Percentiles rank a stretch among this genome's conserved stretches.
These are phyloP conservation scores for Lichenostomus cassidix DNA, from an alignment of 2,113 vertebrate genomes.

Conservation along the genomic window DNA sequence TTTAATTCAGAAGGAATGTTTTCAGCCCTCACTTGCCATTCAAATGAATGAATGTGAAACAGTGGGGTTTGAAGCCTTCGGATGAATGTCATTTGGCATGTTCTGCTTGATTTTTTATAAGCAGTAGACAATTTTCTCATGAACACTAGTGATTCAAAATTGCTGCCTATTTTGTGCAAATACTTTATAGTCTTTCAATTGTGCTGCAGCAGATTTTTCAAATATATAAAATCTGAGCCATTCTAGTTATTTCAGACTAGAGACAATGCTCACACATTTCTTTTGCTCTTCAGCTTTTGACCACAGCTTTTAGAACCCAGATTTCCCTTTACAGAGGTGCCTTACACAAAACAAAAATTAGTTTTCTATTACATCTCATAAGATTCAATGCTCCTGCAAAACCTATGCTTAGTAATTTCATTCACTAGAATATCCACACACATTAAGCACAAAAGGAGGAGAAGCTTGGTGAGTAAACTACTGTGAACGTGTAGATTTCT, in stretches of 20 bases:
- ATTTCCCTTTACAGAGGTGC: not conserved
- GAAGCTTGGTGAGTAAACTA: not conserved
- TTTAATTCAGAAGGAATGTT: not conserved
- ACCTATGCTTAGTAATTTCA: not conserved
- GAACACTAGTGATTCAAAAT: not conserved
- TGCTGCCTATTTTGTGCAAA: not conserved
- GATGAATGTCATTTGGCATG: not conserved
- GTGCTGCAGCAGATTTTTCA: not conserved
- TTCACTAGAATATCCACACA: not conserved
- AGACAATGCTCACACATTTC: not conserved
- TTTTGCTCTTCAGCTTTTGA: not conserved
- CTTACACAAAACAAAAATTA: not conserved
- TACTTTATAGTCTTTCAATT: not conserved
- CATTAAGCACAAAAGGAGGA: not conserved
- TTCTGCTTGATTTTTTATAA: not conserved
- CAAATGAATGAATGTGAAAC: not conserved
- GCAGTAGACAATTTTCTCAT: not conserved
- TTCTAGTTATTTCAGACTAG: not conserved
- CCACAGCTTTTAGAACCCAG: not conserved
- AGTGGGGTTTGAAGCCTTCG: not conserved
- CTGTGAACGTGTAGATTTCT: not conserved
- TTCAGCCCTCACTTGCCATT: not conserved
- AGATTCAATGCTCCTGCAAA: not conserved
- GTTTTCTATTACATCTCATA: not conserved
- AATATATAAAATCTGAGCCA: not conserved